Conservation (phyloP, 2,113 vertebrate species). For the Gallinago media region DNA sequence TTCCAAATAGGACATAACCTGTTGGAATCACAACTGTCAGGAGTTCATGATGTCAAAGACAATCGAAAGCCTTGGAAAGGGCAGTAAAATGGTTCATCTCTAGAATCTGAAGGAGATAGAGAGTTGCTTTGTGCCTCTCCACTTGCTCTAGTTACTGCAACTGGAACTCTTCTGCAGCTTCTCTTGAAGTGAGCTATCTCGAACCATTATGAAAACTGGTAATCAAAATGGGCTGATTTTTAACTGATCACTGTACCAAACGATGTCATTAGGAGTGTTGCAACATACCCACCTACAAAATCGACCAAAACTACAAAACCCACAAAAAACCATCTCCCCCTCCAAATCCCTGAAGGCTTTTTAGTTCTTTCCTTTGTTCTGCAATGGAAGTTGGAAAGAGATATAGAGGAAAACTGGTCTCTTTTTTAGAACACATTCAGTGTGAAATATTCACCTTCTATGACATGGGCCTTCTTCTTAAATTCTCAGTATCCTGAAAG, state of each 20-base stretch:
- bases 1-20: background rate
- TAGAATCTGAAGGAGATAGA: background rate
- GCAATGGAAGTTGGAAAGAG: background rate
- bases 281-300: background rate
- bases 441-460: background rate
- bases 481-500: background rate
- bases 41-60: background rate
- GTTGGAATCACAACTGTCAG: background rate
- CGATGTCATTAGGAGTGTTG: background rate
- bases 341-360: background rate
- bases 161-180: background rate
- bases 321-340: fast-evolving
- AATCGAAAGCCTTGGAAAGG: background rate
- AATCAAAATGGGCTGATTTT: background rate
- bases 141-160: background rate
- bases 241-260: background rate
- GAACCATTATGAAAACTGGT: background rate
- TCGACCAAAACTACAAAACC: background rate
- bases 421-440: background rate
- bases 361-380: background rate
- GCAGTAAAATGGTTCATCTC: background rate
- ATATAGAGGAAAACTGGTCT: background rate
- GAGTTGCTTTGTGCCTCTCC: background rate
- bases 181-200: background rate
- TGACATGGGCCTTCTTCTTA: background rate